Base-by-base conservation (phyloP, 2,888 invertebrate genomes). In the Idaea aversata region DNA sequence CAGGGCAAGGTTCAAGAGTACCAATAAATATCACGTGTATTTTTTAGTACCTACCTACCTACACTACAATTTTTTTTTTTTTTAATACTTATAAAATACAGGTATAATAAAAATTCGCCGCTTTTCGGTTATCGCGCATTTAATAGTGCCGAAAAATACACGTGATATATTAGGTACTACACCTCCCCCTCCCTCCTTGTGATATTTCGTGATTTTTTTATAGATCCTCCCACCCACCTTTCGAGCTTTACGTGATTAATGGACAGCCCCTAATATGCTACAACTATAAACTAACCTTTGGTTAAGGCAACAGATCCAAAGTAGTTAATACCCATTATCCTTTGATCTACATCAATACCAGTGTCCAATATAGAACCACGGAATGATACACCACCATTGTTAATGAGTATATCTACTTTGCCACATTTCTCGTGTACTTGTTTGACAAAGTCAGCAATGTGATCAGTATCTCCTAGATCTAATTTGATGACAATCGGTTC, bases 251-350 rank as follows among this genome's bases (percentile, higher is more conserved):
- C 25, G 25, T 25, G 25, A 25, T 25, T 25, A 25, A 25, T 25
- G 25, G 25, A 25, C 25, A 25, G 25, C 25, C 25, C 25, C 25
- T 25, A 25, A 25, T 25, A 25, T 25, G 25, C 25, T 59, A 15
- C 13, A 6, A 6, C 15, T 15, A 59, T 15, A 15, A 62, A 34
- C 36, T 63, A 92, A 97, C 98, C 97, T 95, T 98, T 98, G 0
- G 98, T 98, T 35, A 99, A 88, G 57, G 97, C 97, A 65, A 99
- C 95, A 72, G 98, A 95, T 15, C 99, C 99, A 91, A 99, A 98
- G 87, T 98, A 99, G 93, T 99, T 99, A 6, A 98, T 96, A 57
- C 95, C 90, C 99, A 99, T 99, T 60, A 99, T 94, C 90, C 96
- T 95, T 68, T 96, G 93, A 86, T 98, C 96, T 10, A 99, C 97